A percentile compares a stretch with the other conserved stretches of the same genome.
Conservation (phyloP, 1,140 invertebrate species). For the Calosoma granatense region DNA sequence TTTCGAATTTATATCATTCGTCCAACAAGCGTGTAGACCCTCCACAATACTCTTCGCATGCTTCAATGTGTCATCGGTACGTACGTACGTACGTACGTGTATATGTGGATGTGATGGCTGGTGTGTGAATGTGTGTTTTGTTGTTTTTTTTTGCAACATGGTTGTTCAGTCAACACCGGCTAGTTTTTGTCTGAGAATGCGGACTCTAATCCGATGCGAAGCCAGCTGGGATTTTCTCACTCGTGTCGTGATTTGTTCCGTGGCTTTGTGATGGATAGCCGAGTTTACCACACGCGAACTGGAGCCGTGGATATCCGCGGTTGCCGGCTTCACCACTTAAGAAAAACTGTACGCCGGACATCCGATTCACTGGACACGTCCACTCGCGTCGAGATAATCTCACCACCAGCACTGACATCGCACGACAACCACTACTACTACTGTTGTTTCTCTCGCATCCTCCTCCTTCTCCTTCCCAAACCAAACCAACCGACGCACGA, state of each 20-base stretch:
- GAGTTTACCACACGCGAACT: too few species aligned
- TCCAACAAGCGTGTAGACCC: too few species aligned
- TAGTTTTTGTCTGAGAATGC: not conserved
- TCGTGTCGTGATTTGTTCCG: not conserved
- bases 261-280: constrained; percentile 4
- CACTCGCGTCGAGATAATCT: not conserved
- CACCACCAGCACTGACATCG: too few species aligned
- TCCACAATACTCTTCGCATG: too few species aligned
- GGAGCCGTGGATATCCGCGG: not conserved
- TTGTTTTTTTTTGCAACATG: not conserved
- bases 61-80: not conserved
- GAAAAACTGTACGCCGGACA: not conserved
- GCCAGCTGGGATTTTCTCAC: not conserved
- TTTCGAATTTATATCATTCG: constrained; percentile 5
- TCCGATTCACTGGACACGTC: not conserved
- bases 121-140: not conserved
- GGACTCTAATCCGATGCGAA: not conserved
- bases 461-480: too few species aligned
- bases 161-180: not conserved
- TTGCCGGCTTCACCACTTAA: not conserved
- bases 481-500: too few species aligned
- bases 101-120: not conserved
- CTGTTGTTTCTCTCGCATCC: too few species aligned
- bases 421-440: too few species aligned
- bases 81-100: not conserved